phyloP scores from a whole-genome alignment of 2,797 vertebrate genomes.

The Fringilla coelebs region DNA sequence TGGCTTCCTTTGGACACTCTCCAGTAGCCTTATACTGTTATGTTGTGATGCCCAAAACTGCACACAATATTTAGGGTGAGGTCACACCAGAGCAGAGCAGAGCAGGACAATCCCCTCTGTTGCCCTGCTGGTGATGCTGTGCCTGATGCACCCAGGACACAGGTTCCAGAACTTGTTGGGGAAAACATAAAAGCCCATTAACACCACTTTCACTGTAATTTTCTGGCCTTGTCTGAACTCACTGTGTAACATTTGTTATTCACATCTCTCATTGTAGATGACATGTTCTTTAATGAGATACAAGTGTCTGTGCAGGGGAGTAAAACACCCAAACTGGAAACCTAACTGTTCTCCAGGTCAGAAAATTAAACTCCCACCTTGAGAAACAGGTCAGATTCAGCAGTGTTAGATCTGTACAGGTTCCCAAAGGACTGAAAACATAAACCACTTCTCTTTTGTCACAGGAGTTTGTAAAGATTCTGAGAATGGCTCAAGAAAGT shows the following conservation, averaged over 20 bases:
- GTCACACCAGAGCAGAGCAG: neutral
- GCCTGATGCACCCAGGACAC: neutral
- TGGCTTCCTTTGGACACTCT: neutral
- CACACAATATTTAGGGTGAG: neutral
- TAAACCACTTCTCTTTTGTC: constrained; percentile 1
- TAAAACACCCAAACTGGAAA: neutral
- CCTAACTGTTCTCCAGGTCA: neutral
- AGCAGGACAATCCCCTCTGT: neutral
- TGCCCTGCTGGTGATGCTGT: neutral
- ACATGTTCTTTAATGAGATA: neutral
- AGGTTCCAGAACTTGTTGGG: neutral
- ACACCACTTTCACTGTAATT: neutral
- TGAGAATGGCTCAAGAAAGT: neutral
- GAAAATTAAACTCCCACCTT: neutral
- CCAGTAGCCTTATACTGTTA: too few relatives aligned
- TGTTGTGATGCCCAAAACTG: neutral
- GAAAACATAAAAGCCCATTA: neutral
- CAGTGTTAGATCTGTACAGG: neutral
- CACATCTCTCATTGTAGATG: neutral
- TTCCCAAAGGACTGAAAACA: neutral
- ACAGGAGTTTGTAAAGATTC: neutral
- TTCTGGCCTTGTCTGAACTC: neutral
- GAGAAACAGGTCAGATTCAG: neutral
- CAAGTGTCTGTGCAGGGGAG: neutral
- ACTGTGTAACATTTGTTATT: neutral